These are phyloP conservation scores for Hormaphis cornu DNA, from an alignment of 1,140 invertebrate species.

Conservation along the genomic window DNA sequence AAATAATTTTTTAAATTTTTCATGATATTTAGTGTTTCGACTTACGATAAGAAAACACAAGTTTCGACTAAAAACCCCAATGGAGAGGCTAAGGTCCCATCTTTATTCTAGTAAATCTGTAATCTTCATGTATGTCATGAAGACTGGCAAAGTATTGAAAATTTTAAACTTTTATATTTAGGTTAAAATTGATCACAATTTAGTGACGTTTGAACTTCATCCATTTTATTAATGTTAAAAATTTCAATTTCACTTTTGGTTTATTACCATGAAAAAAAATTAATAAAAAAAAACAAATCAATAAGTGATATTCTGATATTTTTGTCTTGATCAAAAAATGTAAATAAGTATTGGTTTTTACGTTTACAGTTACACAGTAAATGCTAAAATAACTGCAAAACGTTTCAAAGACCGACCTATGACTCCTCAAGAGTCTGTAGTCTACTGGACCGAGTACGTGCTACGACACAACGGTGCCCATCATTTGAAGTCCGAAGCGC, in stretches of 20 bases:
- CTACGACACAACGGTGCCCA: conserved; percentile 43
- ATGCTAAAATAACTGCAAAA: conserved; percentile 5
- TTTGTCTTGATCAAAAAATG: neutral
- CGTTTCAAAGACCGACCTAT: conserved; percentile 40
- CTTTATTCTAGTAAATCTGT: too few species aligned
- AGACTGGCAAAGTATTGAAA: too few species aligned
- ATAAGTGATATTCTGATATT: neutral
- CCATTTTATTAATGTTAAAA: neutral
- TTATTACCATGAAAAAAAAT: too few species aligned
- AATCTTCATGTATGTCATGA: too few species aligned
- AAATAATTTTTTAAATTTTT: too few species aligned
- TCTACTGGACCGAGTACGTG: conserved; percentile 53
- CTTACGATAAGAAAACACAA: too few species aligned
- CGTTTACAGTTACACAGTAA: conserved; percentile 35
- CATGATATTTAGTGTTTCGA: too few species aligned
- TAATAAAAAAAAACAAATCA: neutral
- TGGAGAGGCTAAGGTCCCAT: too few species aligned
- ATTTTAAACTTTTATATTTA: too few species aligned
- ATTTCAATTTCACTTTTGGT: too few species aligned
- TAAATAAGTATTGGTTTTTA: neutral
- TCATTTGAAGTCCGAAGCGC: conserved; percentile 31
- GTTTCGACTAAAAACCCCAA: too few species aligned
- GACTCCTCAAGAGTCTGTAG: conserved; percentile 46
- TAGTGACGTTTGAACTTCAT: neutral
- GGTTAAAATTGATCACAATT: neutral